Conservation (phyloP, 2,797 vertebrate species). For the Acipenser ruthenus region DNA sequence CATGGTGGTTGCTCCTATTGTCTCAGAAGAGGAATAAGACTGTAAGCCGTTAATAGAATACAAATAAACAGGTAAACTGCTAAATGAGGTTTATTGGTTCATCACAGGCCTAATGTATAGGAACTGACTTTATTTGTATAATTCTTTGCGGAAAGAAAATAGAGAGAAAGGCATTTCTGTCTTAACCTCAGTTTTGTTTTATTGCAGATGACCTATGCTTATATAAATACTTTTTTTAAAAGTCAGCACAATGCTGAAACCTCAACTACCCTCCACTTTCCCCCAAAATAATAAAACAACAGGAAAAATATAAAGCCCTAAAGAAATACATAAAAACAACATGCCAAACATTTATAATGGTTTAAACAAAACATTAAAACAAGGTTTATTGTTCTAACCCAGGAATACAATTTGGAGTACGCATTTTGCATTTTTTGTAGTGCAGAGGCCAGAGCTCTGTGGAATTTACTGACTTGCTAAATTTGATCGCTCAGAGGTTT, state of each 20-base stretch:
- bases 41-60: too few relatives aligned
- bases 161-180: too few relatives aligned
- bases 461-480: constrained; percentile 7
- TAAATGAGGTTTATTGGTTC: too few relatives aligned
- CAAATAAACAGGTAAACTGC: too few relatives aligned
- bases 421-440: constrained; percentile 2
- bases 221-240: not conserved
- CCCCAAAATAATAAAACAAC: not conserved
- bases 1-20: too few relatives aligned
- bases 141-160: too few relatives aligned
- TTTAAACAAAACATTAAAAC: constrained; percentile 9
- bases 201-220: not conserved
- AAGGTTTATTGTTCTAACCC: constrained; percentile 12
- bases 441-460: not conserved
- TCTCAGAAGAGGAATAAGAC: too few relatives aligned
- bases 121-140: too few relatives aligned
- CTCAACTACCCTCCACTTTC: not conserved
- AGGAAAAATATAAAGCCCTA: not conserved
- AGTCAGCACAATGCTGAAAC: not conserved
- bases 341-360: not conserved
- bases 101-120: too few relatives aligned
- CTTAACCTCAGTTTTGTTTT: not conserved
- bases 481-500: constrained; percentile 1
- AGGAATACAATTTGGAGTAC: not conserved
- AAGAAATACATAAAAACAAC: constrained; percentile 4